These are phyloP conservation scores for Cuniculus paca DNA, from an alignment of 2,797 vertebrate genomes.

Conservation along the genomic window DNA sequence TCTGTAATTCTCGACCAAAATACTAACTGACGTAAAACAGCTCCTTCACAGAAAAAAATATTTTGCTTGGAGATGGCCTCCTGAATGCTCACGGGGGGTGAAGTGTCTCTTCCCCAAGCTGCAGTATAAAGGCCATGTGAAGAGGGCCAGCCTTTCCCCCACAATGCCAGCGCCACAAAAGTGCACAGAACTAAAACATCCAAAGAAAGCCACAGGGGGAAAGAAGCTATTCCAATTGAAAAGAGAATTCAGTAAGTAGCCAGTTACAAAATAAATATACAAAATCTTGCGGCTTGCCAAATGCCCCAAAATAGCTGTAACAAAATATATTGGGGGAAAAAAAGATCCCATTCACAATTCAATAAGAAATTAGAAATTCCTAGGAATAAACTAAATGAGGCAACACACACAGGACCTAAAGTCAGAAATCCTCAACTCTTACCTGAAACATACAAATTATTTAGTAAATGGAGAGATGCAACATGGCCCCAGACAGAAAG, in stretches of 20 bases:
- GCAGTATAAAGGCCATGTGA: neutral
- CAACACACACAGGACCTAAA: neutral
- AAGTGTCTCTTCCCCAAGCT: conserved; percentile 26
- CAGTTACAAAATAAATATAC: conserved; percentile 79
- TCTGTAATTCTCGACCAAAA: conserved; percentile 88
- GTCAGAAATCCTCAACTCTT: neutral
- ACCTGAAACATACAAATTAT: neutral
- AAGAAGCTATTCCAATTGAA: conserved; percentile 20
- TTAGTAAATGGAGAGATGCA: neutral
- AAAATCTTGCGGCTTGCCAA: conserved; percentile 61
- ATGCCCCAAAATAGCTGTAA: conserved; percentile 74
- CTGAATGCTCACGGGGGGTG: conserved; percentile 42
- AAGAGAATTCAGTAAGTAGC: conserved; percentile 59
- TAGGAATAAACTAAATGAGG: conserved; percentile 3
- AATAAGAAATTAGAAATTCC: conserved; percentile 61
- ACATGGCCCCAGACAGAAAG: neutral
- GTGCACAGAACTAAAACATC: neutral
- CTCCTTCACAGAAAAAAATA: conserved; percentile 82
- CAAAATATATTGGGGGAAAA: conserved; percentile 62
- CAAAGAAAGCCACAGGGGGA: conserved; percentile 8
- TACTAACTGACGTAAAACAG: conserved; percentile 86
- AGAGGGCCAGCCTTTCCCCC: neutral
- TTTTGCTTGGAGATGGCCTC: conserved; percentile 86
- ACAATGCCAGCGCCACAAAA: neutral
- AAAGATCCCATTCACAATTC: conserved; percentile 81